Conservation (phyloP, 2,797 vertebrate genomes). For the Sebastolobus altivelis region DNA sequence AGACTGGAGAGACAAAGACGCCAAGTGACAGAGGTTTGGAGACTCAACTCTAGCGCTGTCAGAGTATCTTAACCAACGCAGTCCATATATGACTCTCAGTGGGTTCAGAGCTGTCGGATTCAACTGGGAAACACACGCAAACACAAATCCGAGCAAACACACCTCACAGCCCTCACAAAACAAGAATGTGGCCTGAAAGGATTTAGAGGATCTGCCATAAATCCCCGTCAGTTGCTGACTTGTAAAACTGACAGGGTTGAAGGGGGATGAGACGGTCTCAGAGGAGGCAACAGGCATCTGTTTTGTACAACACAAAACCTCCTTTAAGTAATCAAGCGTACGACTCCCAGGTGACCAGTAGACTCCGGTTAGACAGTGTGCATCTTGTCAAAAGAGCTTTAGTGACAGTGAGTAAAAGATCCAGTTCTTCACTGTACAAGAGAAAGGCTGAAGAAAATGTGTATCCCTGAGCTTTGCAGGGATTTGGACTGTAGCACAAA, state of each 20-base stretch:
- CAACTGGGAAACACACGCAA: slow-evolving; percentile 29
- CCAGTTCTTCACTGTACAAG: slow-evolving; percentile 11
- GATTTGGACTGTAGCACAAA: slow-evolving; percentile 26
- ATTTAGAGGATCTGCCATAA: slow-evolving; percentile 36
- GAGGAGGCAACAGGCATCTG: slow-evolving; percentile 23
- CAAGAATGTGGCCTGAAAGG: slow-evolving; percentile 17
- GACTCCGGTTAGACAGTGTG: neutral
- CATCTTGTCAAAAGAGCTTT: slow-evolving; percentile 27
- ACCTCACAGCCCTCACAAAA: slow-evolving; percentile 5
- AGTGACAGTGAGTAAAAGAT: slow-evolving; percentile 9
- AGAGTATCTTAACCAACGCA: slow-evolving; percentile 32
- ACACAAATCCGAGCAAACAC: slow-evolving; percentile 5
- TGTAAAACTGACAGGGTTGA: slow-evolving; percentile 34
- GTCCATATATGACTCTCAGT: slow-evolving; percentile 41
- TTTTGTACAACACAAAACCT: slow-evolving; percentile 31
- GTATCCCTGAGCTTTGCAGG: slow-evolving; percentile 33
- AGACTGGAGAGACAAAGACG: slow-evolving; percentile 67
- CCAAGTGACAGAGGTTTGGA: slow-evolving; percentile 57
- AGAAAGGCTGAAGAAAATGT: neutral
- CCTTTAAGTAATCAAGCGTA: slow-evolving; percentile 18
- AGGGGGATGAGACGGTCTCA: slow-evolving; percentile 22
- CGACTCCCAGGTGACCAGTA: slow-evolving; percentile 41
- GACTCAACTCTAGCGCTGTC: slow-evolving; percentile 45
- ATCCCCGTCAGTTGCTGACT: slow-evolving; percentile 36
- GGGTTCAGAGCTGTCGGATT: slow-evolving; percentile 42